A percentile compares a stretch with the other conserved stretches of the same genome.
phyloP scores from a whole-genome alignment of 2,113 vertebrate species.

The Xenopus borealis region DNA sequence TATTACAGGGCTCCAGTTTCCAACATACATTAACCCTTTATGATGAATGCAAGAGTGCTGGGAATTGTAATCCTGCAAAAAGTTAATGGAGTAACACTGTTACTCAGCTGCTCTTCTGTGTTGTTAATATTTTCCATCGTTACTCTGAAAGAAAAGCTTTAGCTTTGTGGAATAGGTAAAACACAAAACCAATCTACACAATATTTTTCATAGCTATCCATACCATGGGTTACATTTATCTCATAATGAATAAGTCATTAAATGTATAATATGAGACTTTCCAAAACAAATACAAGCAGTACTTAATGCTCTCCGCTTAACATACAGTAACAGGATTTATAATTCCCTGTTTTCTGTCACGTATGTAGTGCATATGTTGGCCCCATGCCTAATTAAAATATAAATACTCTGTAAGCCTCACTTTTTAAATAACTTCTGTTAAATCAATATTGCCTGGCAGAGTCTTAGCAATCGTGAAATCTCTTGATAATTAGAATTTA shows the following conservation, averaged over 20 bases:
- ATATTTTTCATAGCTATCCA: no score
- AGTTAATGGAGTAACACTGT: no score
- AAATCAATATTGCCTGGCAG: constrained; percentile 41
- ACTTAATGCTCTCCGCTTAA: constrained; percentile 19
- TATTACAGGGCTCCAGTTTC: no score
- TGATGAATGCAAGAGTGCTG: no score
- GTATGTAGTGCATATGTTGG: constrained; percentile 42
- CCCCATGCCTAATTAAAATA: constrained; percentile 43
- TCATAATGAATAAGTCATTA: constrained; percentile 32
- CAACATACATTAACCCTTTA: no score
- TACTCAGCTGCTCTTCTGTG: no score
- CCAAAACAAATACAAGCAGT: constrained; percentile 39
- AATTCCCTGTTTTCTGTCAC: constrained; percentile 33
- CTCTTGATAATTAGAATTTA: constrained; percentile 37
- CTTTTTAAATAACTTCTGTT: constrained; percentile 42
- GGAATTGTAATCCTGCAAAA: no score
- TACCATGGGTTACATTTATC: constrained; percentile 32
- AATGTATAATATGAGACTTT: constrained; percentile 26
- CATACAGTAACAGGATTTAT: constrained; percentile 40
- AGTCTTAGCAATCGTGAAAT: constrained; percentile 37
- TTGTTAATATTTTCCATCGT: no score
- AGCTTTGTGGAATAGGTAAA: no score
- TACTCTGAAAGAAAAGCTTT: no score
- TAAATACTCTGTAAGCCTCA: constrained; percentile 45
- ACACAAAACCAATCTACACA: no score